A percentile compares a stretch with the other conserved stretches of the same genome.
Evolutionary conservation across 2,888 invertebrate species (phyloP).

Genomic region (Hermaeophaga mercurialis): DNA sequence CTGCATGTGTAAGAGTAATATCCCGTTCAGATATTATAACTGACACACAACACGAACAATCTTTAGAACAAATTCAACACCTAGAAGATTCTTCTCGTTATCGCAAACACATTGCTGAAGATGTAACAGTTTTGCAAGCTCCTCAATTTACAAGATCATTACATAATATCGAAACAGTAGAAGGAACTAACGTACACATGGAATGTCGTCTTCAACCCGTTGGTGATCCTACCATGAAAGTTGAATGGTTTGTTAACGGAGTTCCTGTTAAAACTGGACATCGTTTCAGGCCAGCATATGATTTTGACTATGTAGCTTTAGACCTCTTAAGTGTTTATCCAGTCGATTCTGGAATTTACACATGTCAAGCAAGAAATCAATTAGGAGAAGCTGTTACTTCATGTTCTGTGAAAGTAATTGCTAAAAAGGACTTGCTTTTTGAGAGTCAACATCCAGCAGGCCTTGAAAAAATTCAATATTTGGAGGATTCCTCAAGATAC

Average conservation of each 20-base stretch:
- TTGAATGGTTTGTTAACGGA: constrained; percentile 97
- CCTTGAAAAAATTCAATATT: constrained; percentile 87
- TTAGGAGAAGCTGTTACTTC: constrained; percentile 94
- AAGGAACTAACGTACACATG: constrained; percentile 89
- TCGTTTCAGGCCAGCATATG: constrained; percentile 93
- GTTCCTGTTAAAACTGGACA: constrained; percentile 89
- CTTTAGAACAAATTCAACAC: constrained; percentile 89
- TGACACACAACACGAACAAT: constrained; percentile 90
- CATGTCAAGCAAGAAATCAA: constrained; percentile 92
- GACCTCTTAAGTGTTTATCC: constrained; percentile 96
- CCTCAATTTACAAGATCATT: constrained; percentile 87
- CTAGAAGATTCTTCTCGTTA: constrained; percentile 80
- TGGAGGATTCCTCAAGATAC: constrained; percentile 86
- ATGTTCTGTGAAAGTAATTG: constrained; percentile 86
- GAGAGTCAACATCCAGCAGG: constrained; percentile 92
- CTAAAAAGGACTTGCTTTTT: constrained; percentile 84
- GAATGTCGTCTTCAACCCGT: constrained; percentile 91
- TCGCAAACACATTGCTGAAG: constrained; percentile 75
- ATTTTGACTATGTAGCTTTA: constrained; percentile 96
- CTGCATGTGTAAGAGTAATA: constrained; percentile 86
- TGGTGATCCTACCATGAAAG: constrained; percentile 88
- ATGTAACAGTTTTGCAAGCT: constrained; percentile 81
- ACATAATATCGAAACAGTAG: constrained; percentile 88
- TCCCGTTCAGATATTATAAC: constrained; percentile 82
- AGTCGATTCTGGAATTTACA: constrained; percentile 96